phyloP scores from a whole-genome alignment of 2,113 vertebrate genomes.

The Panthera leo region DNA sequence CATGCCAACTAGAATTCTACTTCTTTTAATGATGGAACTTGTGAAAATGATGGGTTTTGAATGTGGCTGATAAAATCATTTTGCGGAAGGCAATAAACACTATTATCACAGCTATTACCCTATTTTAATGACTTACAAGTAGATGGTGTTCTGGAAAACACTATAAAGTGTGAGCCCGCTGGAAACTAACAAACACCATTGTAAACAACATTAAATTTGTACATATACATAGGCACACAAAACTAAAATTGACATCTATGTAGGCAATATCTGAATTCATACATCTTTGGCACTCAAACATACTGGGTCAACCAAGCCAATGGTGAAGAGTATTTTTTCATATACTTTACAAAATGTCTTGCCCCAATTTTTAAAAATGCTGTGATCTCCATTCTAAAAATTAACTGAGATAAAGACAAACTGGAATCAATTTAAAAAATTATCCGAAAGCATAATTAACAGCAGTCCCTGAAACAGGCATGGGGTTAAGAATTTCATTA shows the following conservation, averaged over 20 bases:
- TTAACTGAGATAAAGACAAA: conserved; percentile 46
- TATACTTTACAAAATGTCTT: conserved; percentile 42
- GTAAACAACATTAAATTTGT: not conserved
- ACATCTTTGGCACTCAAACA: conserved; percentile 73
- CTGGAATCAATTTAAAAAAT: not conserved
- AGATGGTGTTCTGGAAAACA: conserved; percentile 33
- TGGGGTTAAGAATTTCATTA: conserved; percentile 20
- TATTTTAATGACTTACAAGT: conserved; percentile 30
- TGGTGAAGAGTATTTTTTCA: not conserved
- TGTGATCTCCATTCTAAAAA: conserved; percentile 54
- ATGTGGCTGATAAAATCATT: not conserved
- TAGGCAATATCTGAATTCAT: conserved; percentile 46
- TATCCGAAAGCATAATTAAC: conserved; percentile 32
- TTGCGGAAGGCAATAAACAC: conserved; percentile 8
- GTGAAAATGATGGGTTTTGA: conserved; percentile 35
- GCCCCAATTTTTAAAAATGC: not conserved
- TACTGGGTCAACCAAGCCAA: conserved; percentile 9
- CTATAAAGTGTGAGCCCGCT: not conserved
- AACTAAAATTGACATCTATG: conserved; percentile 14
- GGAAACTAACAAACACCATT: not conserved
- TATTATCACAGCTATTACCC: not conserved
- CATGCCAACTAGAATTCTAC: conserved; percentile 5
- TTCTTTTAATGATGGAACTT: not conserved
- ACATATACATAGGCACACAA: not conserved
- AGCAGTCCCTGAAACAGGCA: not conserved